A percentile compares a stretch with the other conserved stretches of the same genome.
Conservation (phyloP, 1,140 invertebrate species). For the Drosophila santomea region DNA sequence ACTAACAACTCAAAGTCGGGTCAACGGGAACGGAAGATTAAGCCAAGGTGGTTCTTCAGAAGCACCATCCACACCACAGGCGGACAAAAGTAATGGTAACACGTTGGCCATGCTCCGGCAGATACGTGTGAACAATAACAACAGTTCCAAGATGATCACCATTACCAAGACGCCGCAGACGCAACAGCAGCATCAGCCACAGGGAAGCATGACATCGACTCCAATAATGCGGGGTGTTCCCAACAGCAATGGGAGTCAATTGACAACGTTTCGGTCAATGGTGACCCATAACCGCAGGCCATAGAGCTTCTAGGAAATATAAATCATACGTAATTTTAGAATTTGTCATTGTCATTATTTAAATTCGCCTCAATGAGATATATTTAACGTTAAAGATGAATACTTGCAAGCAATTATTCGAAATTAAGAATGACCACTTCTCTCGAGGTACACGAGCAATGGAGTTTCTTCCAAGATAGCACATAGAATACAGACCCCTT, state of each 20-base stretch:
- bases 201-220: constrained; percentile 1
- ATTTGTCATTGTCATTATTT: constrained; percentile 34
- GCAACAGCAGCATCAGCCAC: constrained; percentile 5
- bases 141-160: constrained; percentile 30
- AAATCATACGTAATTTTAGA: constrained; percentile 3
- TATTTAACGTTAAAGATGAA: constrained; percentile 12
- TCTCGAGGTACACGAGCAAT: neutral
- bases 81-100: constrained; percentile 20
- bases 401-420: constrained; percentile 6
- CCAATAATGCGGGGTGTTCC: neutral
- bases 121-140: constrained; percentile 46
- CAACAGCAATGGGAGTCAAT: neutral
- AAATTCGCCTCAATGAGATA: neutral
- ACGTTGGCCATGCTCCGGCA: constrained; percentile 23
- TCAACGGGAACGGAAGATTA: constrained; percentile 3
- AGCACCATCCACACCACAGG: neutral
- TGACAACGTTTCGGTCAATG: constrained; percentile 1
- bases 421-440: neutral
- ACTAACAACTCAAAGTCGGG: constrained; percentile 24
- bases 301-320: neutral
- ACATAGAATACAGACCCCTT: neutral
- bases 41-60: neutral
- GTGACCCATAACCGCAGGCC: constrained; percentile 11
- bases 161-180: constrained; percentile 16
- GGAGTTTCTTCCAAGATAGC: neutral